phyloP scores from a whole-genome alignment of 2,888 invertebrate genomes.

The Leucoptera coffeella region DNA sequence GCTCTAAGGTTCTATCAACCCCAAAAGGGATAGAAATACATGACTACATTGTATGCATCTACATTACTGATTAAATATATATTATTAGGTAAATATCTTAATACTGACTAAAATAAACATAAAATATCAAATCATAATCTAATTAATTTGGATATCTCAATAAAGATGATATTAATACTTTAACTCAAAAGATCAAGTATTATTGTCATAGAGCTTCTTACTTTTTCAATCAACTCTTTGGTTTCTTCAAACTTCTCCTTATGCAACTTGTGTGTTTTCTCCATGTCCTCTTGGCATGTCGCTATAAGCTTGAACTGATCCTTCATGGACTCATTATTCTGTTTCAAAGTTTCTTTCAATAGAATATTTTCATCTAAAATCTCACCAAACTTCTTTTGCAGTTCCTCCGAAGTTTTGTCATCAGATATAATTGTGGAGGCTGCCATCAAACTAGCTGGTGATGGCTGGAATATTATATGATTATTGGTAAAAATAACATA shows the following conservation, averaged over 20 bases:
- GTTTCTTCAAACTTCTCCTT: slow-evolving; percentile 63
- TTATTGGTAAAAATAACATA: neutral
- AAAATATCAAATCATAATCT: no score
- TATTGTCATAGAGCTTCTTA: no score
- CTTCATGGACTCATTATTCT: slow-evolving; percentile 63
- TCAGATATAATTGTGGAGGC: slow-evolving; percentile 36
- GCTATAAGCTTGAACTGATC: slow-evolving; percentile 57
- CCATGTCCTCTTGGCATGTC: slow-evolving; percentile 60
- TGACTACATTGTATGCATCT: no score
- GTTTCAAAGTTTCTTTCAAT: slow-evolving; percentile 55
- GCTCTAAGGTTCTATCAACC: no score
- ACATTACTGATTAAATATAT: no score
- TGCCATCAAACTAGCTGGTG: slow-evolving; percentile 35
- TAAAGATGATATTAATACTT: no score
- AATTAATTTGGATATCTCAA: no score
- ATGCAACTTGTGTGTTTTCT: slow-evolving; percentile 54
- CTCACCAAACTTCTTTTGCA: slow-evolving; percentile 45
- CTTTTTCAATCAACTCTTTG: slow-evolving; percentile 50
- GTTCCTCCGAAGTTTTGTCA: slow-evolving; percentile 29
- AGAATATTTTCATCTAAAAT: slow-evolving; percentile 51
- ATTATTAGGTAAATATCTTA: no score
- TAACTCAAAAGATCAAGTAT: no score
- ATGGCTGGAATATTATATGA: slow-evolving; percentile 18
- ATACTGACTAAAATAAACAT: no score
- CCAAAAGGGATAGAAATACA: no score